Base-by-base conservation (phyloP, 2,113 vertebrate genomes). In the Girardinichthys multiradiatus region DNA sequence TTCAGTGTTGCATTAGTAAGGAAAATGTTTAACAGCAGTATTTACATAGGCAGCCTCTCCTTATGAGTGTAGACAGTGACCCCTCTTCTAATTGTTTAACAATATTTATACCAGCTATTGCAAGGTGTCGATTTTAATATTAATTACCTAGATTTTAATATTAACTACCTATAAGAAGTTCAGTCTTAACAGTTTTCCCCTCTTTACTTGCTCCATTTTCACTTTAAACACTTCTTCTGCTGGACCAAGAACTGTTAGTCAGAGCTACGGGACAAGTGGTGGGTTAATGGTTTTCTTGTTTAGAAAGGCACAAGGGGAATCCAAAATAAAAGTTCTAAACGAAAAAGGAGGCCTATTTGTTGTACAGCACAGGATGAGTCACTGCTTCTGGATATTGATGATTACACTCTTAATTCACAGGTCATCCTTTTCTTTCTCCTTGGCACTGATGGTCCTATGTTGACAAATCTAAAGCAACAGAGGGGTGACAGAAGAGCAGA, bases 381-480 rank as follows among this genome's bases (percentile, higher is more conserved):
- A 61, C 66, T 70, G 69, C 80, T 79, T 66, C 66, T 75, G 83
- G 80, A 88, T 92, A 92, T 90, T 91, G 92, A 93, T 89, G 83
- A 90, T 89, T 79, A 78, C 69, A 58, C 79, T 67, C 69, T 88
- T 80, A 88, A 91, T 87, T 84, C 82, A 80, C 79, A 83, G 83
- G 73, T 81, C 71, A 78, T 88, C 66, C 77, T 57, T 84, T 83
- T 59, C 68, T 66, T 62, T 68, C 67, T 63, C 51, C 30, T 77
- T 79, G 83, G 82, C 85, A 83, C 86, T 88, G 85, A 90, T 78
- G 76, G 81, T 68, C 79, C 77, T 57, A 77, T 85, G 74, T 86
- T 92, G 91, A 92, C 85, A 91, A 90, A 92, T 93, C 87, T 85
- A 79, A 92, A 76, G 90, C 81, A 86, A 83, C 84, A 83, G 80